Evolutionary conservation across 1,140 invertebrate species (phyloP).

Genomic region (Rhopalosiphum padi): DNA sequence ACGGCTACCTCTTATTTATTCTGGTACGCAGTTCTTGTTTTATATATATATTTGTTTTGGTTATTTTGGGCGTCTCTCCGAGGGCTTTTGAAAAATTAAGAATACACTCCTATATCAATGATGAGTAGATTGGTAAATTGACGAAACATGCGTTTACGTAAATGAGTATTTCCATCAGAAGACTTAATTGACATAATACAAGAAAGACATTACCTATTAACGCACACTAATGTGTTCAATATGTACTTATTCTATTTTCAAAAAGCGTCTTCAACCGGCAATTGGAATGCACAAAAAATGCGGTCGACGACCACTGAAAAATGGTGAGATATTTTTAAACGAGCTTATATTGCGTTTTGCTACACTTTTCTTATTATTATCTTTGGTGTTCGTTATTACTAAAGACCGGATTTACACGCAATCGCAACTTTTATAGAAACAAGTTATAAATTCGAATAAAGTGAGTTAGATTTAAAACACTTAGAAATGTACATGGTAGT

Average conservation of each 20-base stretch:
- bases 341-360: neutral
- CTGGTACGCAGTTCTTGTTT: neutral
- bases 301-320: neutral
- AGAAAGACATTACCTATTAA: neutral
- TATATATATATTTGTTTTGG: neutral
- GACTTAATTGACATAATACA: neutral
- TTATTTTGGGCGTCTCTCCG: neutral
- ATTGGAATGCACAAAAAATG: neutral
- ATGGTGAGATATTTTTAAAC: neutral
- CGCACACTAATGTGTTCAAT: neutral
- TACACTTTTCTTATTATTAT: neutral
- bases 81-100: neutral
- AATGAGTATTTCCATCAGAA: neutral
- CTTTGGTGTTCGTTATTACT: neutral
- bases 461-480: too few species aligned
- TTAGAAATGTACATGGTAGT: too few species aligned
- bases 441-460: too few species aligned
- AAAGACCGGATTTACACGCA: too few species aligned
- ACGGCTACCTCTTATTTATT: constrained; percentile 51
- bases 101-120: neutral
- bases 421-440: too few species aligned
- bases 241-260: neutral
- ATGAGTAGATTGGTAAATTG: neutral
- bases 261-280: neutral
- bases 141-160: neutral